These are phyloP conservation scores for Oplegnathus fasciatus DNA, from an alignment of 2,113 vertebrate genomes.

Conservation along the genomic window DNA sequence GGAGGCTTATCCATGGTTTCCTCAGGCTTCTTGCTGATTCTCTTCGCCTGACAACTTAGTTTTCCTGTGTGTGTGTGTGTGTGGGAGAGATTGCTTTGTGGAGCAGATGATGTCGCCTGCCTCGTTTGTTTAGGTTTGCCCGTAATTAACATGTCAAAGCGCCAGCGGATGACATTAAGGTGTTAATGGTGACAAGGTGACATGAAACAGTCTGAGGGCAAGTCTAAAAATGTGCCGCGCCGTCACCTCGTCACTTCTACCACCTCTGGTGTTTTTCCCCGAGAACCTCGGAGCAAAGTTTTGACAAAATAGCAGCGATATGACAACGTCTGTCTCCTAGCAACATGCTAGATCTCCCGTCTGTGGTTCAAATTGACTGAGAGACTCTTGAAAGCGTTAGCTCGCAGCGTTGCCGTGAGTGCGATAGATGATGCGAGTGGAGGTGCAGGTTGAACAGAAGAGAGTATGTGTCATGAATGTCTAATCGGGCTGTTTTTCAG, in stretches of 20 bases:
- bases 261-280: constrained; percentile 10
- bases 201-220: constrained; percentile 49
- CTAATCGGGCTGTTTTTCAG: constrained; percentile 19
- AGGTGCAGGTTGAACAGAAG: constrained; percentile 45
- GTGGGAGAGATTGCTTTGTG: constrained; percentile 9
- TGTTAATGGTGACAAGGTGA: constrained; percentile 53
- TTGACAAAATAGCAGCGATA: constrained; percentile 40
- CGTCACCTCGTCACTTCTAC: constrained; percentile 9
- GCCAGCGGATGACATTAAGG: neutral
- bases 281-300: constrained; percentile 8
- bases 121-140: constrained; percentile 36
- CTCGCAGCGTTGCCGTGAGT: constrained; percentile 32
- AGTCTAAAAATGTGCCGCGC: constrained; percentile 26
- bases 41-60: constrained; percentile 6
- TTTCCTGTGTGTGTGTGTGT: constrained; percentile 4
- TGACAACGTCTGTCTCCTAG: constrained; percentile 53
- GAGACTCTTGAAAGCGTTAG: constrained; percentile 51
- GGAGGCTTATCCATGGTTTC: constrained; percentile 1
- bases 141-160: constrained; percentile 44
- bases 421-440: neutral
- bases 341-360: constrained; percentile 23
- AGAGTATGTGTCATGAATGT: constrained; percentile 24
- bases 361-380: constrained; percentile 29
- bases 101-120: neutral
- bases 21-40: constrained; percentile 10